Evolutionary conservation across 2,797 vertebrate genomes (phyloP), one percentile per base, ranked within the genome.

Genomic region (Falco naumanni): DNA sequence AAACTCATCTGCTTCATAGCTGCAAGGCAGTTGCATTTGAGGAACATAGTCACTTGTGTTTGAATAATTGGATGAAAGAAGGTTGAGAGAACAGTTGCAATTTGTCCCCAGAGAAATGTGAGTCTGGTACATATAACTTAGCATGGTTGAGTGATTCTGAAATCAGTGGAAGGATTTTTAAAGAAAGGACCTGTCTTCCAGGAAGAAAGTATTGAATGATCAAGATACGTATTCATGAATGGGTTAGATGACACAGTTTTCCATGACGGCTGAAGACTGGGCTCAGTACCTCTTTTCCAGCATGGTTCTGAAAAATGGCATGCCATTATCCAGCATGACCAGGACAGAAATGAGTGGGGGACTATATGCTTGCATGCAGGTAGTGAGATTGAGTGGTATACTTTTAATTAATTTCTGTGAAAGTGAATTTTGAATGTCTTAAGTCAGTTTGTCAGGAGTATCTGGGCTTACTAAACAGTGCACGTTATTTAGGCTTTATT

Each of bases 241-340:
- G 39, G 20, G 18, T 76, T 77, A 43, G 41, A 39, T 70, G 80
- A 77, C 28, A 33, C 31, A 47, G 33, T 14, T 90, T 65, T 87
- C 66, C 6, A 1, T 29, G 45, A 16, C 34, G 80, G 64, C 13
- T 85, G 54, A 66, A 70, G 43, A 13, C 37, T 61, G 56, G 60
- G 31, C 18, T 72, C 70, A 43, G 33, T 16, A 56, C 34, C 24
- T 90, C 22, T 85, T 66, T 59, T 43, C 66, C 54, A 76, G 39
- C 41, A 5, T 2, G 9, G 41, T 16, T 31, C 59, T 92, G 78
- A 82, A 86, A 95, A 84, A 54, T 22, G 47, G 8, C 16, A 15
- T 31, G 10, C 0, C 0, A 6, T 19, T 9, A 3, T 71, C 26
- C 57, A 65, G 28, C 14, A 2, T 1, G 0, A 41, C 28, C n/a